These are phyloP conservation scores for Cerastis leucographa DNA, from an alignment of 2,888 invertebrate species.

Conservation along the genomic window DNA sequence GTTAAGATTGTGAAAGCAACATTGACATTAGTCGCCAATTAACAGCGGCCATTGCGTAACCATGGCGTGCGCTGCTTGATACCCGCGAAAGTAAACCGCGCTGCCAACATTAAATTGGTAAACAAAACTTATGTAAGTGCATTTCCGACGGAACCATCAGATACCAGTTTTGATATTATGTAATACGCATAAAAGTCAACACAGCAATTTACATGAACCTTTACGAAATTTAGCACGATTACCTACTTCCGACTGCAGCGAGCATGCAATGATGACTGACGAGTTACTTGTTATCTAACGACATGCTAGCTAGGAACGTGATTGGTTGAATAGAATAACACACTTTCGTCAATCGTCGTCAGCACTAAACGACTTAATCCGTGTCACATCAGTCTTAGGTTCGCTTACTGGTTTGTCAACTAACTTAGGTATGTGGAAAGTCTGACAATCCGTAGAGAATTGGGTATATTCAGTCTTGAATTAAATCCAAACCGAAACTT, in stretches of 20 bases:
- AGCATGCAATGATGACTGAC: constrained; percentile 53
- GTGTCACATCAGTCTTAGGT: background rate
- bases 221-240: constrained; percentile 66
- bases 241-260: constrained; percentile 69
- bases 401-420: background rate
- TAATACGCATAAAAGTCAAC: constrained; percentile 68
- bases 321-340: constrained; percentile 1
- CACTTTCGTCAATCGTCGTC: constrained; percentile 14
- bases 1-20: constrained; percentile 86
- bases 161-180: constrained; percentile 65
- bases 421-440: background rate
- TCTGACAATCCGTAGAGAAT: background rate
- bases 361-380: constrained; percentile 4
- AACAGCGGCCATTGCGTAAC: constrained; percentile 81
- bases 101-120: constrained; percentile 75
- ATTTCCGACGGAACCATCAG: constrained; percentile 77
- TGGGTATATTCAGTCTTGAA: background rate
- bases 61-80: constrained; percentile 68
- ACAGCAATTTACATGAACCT: constrained; percentile 48
- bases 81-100: constrained; percentile 82
- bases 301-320: constrained; percentile 1
- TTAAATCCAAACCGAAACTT: background rate
- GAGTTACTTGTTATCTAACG: constrained; percentile 29
- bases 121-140: constrained; percentile 87
- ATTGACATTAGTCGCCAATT: constrained; percentile 88